phyloP scores from a whole-genome alignment of 2,113 vertebrate species.

The Albula goreensis region DNA sequence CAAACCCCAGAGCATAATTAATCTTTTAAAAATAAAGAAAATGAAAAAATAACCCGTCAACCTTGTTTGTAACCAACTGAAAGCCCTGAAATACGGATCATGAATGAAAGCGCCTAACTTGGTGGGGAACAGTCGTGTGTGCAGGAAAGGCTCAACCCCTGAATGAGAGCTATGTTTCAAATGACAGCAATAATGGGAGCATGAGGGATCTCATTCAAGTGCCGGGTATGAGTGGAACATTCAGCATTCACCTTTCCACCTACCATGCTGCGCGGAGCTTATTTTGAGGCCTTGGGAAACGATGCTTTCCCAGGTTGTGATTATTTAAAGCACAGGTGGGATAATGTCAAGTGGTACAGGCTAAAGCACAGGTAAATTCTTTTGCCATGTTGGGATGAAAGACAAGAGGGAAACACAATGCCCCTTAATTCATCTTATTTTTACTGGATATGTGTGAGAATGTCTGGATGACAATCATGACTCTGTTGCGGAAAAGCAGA shows the following conservation, averaged over 20 bases:
- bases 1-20: slow-evolving; percentile 63
- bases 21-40: slow-evolving; percentile 71
- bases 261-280: background rate
- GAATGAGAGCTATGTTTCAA: slow-evolving; percentile 26
- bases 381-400: background rate
- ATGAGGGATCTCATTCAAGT: background rate
- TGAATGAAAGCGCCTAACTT: slow-evolving; percentile 64
- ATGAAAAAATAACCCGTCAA: slow-evolving; percentile 58
- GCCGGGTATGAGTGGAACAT: background rate
- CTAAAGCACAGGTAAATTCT: slow-evolving; percentile 2
- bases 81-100: slow-evolving; percentile 62
- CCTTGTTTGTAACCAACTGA: slow-evolving; percentile 66
- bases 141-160: slow-evolving; percentile 24
- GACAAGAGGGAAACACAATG: background rate
- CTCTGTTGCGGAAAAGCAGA: slow-evolving; percentile 21
- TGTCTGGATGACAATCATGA: slow-evolving; percentile 16
- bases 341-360: background rate
- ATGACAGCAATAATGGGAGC: slow-evolving; percentile 36
- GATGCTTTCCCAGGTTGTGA: background rate
- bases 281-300: background rate
- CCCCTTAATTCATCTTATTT: background rate
- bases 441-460: slow-evolving; percentile 7
- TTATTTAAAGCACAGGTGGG: background rate
- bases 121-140: slow-evolving; percentile 48
- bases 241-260: background rate